Conservation (phyloP, 2,113 vertebrate genomes). For the Ctenomys sociabilis region DNA sequence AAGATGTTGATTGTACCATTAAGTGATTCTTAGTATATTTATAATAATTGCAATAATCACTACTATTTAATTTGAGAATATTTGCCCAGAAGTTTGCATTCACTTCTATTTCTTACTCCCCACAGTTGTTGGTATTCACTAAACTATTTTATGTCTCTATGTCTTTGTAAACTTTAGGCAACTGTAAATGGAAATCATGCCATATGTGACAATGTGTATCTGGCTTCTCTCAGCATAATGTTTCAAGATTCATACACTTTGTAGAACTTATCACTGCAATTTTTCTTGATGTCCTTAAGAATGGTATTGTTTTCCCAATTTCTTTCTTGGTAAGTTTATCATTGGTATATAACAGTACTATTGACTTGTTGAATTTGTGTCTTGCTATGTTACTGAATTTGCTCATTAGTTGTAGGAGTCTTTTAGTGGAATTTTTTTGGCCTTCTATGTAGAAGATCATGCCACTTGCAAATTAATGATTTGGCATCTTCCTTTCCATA, state of each 20-base stretch:
- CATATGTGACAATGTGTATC: background rate
- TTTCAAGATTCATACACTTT: background rate
- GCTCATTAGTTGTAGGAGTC: background rate
- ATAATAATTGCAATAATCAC: background rate
- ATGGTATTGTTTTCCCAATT: background rate
- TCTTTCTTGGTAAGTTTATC: background rate
- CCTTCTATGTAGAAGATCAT: background rate
- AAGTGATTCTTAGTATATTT: background rate
- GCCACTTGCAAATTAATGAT: background rate
- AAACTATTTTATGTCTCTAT: background rate
- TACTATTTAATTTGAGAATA: constrained; percentile 15
- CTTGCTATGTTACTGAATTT: background rate
- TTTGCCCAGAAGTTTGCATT: background rate
- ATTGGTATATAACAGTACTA: background rate
- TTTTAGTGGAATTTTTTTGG: background rate
- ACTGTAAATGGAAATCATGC: background rate
- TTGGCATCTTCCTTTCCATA: background rate
- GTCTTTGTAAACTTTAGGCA: background rate
- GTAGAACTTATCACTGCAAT: background rate
- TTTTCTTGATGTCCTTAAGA: background rate
- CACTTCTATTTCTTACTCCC: background rate
- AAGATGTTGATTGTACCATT: background rate
- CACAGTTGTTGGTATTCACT: background rate
- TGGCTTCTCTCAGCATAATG: background rate
- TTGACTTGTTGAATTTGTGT: background rate